phyloP scores from a whole-genome alignment of 2,888 invertebrate species.

The Acanthosepion lycidas region DNA sequence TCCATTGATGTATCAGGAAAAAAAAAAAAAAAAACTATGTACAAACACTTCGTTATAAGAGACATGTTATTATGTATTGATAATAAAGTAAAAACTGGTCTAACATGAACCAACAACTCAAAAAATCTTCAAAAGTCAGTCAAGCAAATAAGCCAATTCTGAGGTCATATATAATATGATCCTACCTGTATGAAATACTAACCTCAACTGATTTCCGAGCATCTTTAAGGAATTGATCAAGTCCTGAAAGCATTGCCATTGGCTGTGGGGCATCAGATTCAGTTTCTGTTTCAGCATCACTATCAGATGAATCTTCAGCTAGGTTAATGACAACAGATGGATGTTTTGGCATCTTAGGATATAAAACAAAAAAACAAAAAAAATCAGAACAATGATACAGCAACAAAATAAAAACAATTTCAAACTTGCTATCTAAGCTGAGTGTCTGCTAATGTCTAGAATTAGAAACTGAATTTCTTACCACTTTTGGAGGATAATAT shows the following conservation, averaged over 20 bases:
- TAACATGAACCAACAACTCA: no score
- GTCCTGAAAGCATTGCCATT: slow-evolving; percentile 55
- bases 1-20: no score
- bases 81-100: no score
- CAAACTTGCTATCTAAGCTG: no score
- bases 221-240: slow-evolving; percentile 64
- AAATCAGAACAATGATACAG: neutral
- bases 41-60: no score
- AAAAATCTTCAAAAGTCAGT: neutral
- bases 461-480: neutral
- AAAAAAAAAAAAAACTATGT: no score
- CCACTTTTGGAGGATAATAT: slow-evolving; percentile 39
- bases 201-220: slow-evolving; percentile 61
- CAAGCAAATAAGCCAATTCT: neutral
- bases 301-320: slow-evolving; percentile 62
- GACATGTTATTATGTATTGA: no score
- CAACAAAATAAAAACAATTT: no score
- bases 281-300: slow-evolving; percentile 56
- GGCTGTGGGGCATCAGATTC: slow-evolving; percentile 6
- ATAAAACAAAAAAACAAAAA: neutral
- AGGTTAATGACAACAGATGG: slow-evolving; percentile 66
- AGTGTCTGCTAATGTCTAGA: no score
- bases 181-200: neutral
- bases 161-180: neutral
- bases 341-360: slow-evolving; percentile 61